Evolutionary conservation across 1,140 invertebrate genomes (phyloP).

Genomic region (Sesamia nonagrioides): DNA sequence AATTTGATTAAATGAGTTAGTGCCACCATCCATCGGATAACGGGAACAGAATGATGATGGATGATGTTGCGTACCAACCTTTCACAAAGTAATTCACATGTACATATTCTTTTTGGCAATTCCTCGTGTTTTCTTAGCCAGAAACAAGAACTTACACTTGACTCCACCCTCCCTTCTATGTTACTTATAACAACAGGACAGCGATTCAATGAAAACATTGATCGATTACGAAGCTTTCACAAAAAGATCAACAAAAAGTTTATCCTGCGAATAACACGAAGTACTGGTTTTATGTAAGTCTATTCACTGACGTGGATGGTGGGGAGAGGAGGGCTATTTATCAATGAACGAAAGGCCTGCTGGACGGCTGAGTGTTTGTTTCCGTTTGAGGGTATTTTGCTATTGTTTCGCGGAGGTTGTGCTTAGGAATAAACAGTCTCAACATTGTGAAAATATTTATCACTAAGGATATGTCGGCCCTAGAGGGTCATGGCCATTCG

Average conservation of each 20-base stretch:
- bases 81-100: constrained; percentile 18
- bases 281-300: constrained; percentile 33
- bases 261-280: constrained; percentile 16
- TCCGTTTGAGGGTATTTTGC: constrained; percentile 13
- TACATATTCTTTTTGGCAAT: constrained; percentile 7
- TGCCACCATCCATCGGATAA: constrained; percentile 50
- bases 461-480: background rate
- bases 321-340: constrained; percentile 22
- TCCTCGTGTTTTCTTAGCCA: constrained; percentile 19
- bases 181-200: constrained; percentile 42
- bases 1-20: constrained; percentile 59
- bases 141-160: constrained; percentile 22
- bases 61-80: constrained; percentile 28
- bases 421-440: constrained; percentile 6
- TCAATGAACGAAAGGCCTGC: constrained; percentile 36
- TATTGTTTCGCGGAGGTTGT: background rate
- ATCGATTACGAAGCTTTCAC: constrained; percentile 53
- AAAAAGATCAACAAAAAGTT: constrained; percentile 39
- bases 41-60: constrained; percentile 50
- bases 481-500: too few relatives aligned
- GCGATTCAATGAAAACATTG: constrained; percentile 53
- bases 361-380: constrained; percentile 31
- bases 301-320: constrained; percentile 22
- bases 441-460: background rate
- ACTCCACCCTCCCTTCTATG: background rate